These are phyloP conservation scores for Callaeas wilsoni DNA, from an alignment of 2,113 vertebrate genomes.

Conservation along the genomic window DNA sequence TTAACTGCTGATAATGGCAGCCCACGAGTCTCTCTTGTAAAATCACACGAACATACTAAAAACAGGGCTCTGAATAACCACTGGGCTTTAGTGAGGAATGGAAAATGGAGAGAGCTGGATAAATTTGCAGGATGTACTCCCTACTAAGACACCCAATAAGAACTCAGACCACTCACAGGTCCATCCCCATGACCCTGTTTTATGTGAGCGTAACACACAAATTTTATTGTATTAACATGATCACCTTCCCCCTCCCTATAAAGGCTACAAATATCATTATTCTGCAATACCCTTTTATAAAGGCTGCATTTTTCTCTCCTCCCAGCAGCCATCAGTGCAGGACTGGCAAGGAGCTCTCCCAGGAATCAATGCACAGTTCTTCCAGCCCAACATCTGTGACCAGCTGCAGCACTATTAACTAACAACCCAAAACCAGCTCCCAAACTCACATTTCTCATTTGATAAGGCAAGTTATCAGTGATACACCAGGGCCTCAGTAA, in stretches of 20 bases:
- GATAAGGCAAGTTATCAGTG: slow-evolving; percentile 40
- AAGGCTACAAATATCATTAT: neutral
- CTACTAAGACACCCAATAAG: neutral
- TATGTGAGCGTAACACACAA: neutral
- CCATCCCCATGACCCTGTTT: neutral
- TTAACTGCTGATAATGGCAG: slow-evolving; percentile 51
- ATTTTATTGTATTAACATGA: neutral
- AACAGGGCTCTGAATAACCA: neutral
- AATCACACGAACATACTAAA: neutral
- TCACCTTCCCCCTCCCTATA: neutral
- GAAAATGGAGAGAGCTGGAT: neutral
- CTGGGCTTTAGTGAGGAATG: neutral
- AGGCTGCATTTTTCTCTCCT: slow-evolving; percentile 5
- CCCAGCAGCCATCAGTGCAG: neutral
- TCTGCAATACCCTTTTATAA: neutral
- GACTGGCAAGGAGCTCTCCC: slow-evolving; percentile 21
- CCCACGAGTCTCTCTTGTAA: neutral
- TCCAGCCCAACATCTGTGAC: slow-evolving; percentile 45
- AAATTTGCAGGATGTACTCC: neutral
- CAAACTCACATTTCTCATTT: slow-evolving; percentile 48
- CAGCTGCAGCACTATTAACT: slow-evolving; percentile 33
- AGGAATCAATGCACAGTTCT: slow-evolving; percentile 5
- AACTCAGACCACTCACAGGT: neutral
- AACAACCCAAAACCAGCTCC: slow-evolving; percentile 30
- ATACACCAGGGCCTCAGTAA: slow-evolving; percentile 12